These are phyloP conservation scores for Drosophila rubida DNA, from an alignment of 2,888 invertebrate species.

Conservation along the genomic window DNA sequence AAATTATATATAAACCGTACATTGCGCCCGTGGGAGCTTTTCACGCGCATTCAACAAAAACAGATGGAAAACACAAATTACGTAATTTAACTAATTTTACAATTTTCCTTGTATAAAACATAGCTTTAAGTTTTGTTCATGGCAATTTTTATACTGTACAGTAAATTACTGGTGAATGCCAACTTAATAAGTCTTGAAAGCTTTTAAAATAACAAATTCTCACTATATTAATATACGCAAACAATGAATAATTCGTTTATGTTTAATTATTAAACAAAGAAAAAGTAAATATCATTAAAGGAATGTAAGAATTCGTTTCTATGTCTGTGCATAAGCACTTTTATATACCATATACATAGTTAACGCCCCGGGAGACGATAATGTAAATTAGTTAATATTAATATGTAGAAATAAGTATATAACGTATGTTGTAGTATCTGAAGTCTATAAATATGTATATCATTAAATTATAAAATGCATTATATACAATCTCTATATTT, in stretches of 20 bases:
- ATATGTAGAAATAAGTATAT: constrained; percentile 39
- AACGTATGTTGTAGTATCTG: constrained; percentile 61
- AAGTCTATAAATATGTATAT: constrained; percentile 64
- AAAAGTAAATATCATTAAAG: background rate
- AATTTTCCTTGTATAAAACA: constrained; percentile 65
- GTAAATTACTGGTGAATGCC: constrained; percentile 46
- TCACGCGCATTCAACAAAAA: constrained; percentile 19
- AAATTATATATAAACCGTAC: constrained; percentile 36
- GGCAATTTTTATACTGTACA: constrained; percentile 54
- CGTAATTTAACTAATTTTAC: constrained; percentile 45
- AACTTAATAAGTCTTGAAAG: constrained; percentile 61
- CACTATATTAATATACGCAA: constrained; percentile 62
- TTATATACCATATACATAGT: constrained; percentile 49
- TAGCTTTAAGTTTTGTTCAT: constrained; percentile 57
- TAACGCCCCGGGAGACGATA: constrained; percentile 23
- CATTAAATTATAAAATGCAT: constrained; percentile 64
- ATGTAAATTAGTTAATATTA: constrained; percentile 65
- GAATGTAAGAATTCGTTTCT: constrained; percentile 35
- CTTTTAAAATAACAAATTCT: constrained; percentile 76
- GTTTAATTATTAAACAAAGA: constrained; percentile 2
- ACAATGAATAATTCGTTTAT: constrained; percentile 42
- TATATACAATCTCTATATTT: background rate
- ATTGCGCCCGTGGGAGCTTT: constrained; percentile 39
- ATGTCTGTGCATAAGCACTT: constrained; percentile 52
- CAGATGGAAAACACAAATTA: constrained; percentile 15